Percentiles rank a stretch among this genome's conserved stretches.
Conservation (phyloP, 2,113 vertebrate genomes). For the Sylvicapra grimmia region DNA sequence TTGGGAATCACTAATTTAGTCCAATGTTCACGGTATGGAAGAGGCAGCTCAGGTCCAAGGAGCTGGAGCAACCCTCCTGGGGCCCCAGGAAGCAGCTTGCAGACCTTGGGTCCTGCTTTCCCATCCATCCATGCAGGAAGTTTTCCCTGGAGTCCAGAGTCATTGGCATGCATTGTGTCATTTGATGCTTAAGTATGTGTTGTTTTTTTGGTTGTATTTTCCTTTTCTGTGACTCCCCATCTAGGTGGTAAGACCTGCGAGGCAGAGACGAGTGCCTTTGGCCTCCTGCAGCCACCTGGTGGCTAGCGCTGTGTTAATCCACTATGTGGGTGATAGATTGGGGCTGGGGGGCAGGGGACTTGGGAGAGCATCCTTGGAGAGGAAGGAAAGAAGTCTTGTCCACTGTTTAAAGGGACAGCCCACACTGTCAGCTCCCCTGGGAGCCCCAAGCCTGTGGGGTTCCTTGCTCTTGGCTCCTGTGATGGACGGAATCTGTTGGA, state of each 20-base stretch:
- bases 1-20: neutral
- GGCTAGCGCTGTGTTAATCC: neutral
- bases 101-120: neutral
- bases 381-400: neutral
- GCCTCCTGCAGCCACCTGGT: neutral
- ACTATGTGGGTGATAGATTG: neutral
- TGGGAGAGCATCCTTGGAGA: neutral
- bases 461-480: neutral
- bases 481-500: neutral
- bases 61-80: neutral
- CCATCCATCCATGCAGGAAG: neutral
- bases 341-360: neutral
- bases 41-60: neutral
- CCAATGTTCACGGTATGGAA: neutral
- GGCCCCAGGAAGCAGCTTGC: neutral
- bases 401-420: fast-evolving
- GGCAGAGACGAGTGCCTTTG: neutral
- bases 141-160: neutral
- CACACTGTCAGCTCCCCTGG: neutral
- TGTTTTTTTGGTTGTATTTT: neutral
- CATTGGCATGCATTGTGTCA: neutral
- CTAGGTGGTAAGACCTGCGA: neutral
- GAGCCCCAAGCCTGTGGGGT: neutral
- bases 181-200: fast-evolving
- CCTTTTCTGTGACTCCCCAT: neutral